Evolutionary conservation across 2,888 invertebrate species (phyloP), one percentile per base, ranked within the genome.

Genomic region (Clivina fossor): DNA sequence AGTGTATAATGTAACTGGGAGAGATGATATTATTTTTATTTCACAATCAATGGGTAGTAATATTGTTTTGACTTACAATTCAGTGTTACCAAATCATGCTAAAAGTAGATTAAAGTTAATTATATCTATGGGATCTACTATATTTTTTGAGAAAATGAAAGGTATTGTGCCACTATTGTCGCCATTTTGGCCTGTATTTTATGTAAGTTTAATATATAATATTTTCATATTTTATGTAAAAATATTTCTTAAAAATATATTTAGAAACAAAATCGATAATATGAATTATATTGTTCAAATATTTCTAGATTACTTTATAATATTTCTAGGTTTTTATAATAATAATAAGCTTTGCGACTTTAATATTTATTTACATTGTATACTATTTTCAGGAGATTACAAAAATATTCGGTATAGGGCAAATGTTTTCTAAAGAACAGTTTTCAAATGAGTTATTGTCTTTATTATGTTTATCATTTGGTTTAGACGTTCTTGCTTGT

Each of bases 21-120:
- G 61, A 15, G 64, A 62, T 3, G 68, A 71, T 60, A 67, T 87
- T 24, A 81, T 83, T 63, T 94, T 92, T 68, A 76, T 93, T 33
- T 95, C 94, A 0, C 93, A 94, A 72, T 94, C 93, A 0, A 88
- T 94, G 81, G 94, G 93, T 2, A 88, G 89, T 1, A 85, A 89
- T 0, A 76, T 83, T 54, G 79, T 85, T 58, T 83, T 86, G 64
- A 85, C 85, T 28, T 78, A 88, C 69, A 78, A 85, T 38, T 82
- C 86, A 1, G 80, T 82, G 22, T 78, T 80, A 65, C 84, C 86
- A 0, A 80, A 85, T 57, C 84, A 87, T 64, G 85, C 88, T 57
- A 78, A 81, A 40, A 78, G 82, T 44, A 75, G 87, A 18, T 75
- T 80, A 58, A 81, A 83, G 1, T 82, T 84, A 60, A 81, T 84